Evolutionary conservation across 2,888 invertebrate genomes (phyloP).

Genomic region (Polyommatus icarus): DNA sequence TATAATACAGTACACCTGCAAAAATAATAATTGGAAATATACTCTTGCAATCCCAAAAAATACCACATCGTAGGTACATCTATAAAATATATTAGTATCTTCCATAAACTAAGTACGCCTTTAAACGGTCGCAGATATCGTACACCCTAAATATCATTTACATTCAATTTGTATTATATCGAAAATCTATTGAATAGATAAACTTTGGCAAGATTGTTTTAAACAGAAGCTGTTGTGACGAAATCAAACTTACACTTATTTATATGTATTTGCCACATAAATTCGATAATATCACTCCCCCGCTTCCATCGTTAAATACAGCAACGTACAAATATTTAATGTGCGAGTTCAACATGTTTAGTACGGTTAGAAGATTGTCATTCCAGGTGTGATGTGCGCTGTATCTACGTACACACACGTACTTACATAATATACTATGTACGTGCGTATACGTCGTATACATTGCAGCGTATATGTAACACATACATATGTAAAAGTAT

Average conservation of each 20-base stretch:
- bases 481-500: too few relatives aligned
- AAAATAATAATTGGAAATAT: neutral
- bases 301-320: slow-evolving; percentile 41
- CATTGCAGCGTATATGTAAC: too few relatives aligned
- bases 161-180: slow-evolving; percentile 37
- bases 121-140: slow-evolving; percentile 36
- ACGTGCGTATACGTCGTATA: too few relatives aligned
- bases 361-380: neutral
- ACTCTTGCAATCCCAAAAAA: slow-evolving; percentile 1
- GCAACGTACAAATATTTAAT: slow-evolving; percentile 39
- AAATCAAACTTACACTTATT: slow-evolving; percentile 46
- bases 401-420: too few relatives aligned
- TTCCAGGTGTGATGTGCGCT: too few relatives aligned
- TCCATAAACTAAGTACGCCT: neutral
- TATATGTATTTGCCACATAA: slow-evolving; percentile 64
- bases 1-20: neutral
- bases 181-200: slow-evolving; percentile 34
- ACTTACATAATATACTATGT: too few relatives aligned
- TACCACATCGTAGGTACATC: neutral
- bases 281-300: slow-evolving; percentile 74
- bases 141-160: slow-evolving; percentile 32
- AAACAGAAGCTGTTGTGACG: slow-evolving; percentile 49
- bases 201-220: slow-evolving; percentile 65
- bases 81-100: slow-evolving; percentile 8
- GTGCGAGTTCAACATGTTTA: neutral